Conservation (phyloP, 2,113 vertebrate species). For the Scomber scombrus region DNA sequence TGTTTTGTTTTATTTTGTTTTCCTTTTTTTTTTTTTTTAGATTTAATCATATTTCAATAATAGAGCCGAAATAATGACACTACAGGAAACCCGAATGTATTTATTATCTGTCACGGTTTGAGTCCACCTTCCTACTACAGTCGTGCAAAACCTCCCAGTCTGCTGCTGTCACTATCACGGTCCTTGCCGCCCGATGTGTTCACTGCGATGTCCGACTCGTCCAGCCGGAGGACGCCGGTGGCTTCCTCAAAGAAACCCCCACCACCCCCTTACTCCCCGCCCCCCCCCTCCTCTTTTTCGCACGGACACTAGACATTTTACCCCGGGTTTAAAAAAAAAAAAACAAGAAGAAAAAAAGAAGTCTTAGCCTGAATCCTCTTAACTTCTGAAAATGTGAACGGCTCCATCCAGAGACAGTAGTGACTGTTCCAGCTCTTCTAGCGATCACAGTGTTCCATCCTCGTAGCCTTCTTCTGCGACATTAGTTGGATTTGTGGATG, state of each 20-base stretch:
- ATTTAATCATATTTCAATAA: constrained; percentile 73
- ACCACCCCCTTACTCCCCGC: background rate
- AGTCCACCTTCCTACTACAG: constrained; percentile 83
- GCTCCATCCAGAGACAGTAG: constrained; percentile 74
- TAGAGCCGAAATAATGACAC: constrained; percentile 83
- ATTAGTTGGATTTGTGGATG: constrained; percentile 61
- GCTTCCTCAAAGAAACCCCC: constrained; percentile 1
- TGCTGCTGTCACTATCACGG: constrained; percentile 85
- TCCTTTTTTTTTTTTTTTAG: constrained; percentile 59
- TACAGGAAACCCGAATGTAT: constrained; percentile 91
- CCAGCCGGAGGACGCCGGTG: constrained; percentile 12
- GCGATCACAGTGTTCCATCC: constrained; percentile 76
- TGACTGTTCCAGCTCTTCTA: constrained; percentile 71
- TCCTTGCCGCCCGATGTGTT: constrained; percentile 36
- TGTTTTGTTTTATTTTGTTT: constrained; percentile 42
- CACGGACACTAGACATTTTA: constrained; percentile 41
- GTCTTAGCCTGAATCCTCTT: constrained; percentile 72
- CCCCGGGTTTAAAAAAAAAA: constrained; percentile 17
- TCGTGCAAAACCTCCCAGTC: constrained; percentile 79
- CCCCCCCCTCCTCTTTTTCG: background rate
- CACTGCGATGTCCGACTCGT: constrained; percentile 40
- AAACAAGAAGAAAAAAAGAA: constrained; percentile 25
- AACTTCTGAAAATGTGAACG: constrained; percentile 82
- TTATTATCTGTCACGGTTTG: constrained; percentile 87
- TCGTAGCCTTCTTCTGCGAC: constrained; percentile 47